phyloP scores from a whole-genome alignment of 53 echinoderm and acorn worm species.

The Holothuria scabra region DNA sequence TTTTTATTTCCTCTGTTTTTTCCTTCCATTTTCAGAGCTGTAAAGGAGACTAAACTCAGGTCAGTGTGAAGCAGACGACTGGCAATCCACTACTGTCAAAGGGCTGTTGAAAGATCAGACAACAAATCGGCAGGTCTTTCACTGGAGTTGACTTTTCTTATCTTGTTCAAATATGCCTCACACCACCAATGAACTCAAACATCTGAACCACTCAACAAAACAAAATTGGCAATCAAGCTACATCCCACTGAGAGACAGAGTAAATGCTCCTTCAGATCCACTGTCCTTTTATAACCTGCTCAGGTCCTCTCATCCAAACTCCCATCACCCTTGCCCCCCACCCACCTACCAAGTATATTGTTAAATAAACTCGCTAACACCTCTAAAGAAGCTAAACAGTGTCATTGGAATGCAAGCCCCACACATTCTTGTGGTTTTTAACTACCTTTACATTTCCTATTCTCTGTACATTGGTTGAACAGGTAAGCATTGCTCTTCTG shows the following conservation, averaged over 20 bases:
- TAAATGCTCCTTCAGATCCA: background rate
- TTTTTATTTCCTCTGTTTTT: conserved; percentile 1
- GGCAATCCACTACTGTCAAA: conserved; percentile 37
- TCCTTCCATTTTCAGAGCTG: conserved; percentile 6
- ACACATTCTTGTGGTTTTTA: conserved; percentile 34
- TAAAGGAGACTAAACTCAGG: background rate
- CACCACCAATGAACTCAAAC: background rate
- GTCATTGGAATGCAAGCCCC: conserved; percentile 28
- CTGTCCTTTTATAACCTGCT: conserved; percentile 6
- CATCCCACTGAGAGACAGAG: conserved; percentile 8
- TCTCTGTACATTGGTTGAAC: background rate
- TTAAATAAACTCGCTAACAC: conserved; percentile 30
- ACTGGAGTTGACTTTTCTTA: conserved; percentile 6
- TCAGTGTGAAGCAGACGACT: conserved; percentile 16
- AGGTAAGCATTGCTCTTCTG: conserved; percentile 29
- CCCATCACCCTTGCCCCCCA: background rate
- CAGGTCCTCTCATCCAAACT: background rate
- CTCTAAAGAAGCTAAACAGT: conserved; percentile 22
- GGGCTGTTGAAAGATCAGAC: conserved; percentile 3
- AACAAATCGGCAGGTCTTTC: conserved; percentile 2
- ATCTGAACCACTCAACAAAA: background rate
- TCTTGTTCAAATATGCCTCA: conserved; percentile 39
- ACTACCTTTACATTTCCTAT: background rate
- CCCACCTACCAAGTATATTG: conserved; percentile 27
- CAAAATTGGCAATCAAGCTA: conserved; percentile 28